These are phyloP conservation scores for Ptychochromis oligacanthus DNA, from an alignment of 2,113 vertebrate genomes.

Conservation along the genomic window DNA sequence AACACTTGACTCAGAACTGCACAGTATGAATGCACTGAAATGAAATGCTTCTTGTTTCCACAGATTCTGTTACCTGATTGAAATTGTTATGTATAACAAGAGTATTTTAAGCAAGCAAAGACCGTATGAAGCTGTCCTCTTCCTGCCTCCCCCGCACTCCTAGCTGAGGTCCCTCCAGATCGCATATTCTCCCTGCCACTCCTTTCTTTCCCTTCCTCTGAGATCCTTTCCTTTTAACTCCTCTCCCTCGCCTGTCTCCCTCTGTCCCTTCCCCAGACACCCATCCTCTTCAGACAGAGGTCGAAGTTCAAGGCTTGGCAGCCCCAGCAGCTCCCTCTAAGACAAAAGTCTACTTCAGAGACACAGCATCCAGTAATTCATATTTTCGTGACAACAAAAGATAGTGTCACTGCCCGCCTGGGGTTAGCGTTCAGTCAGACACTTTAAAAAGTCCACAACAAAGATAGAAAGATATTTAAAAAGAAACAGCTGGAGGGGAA, in stretches of 20 bases:
- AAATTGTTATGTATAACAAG: neutral
- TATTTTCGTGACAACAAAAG: slow-evolving; percentile 60
- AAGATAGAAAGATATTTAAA: slow-evolving; percentile 52
- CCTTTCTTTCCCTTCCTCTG: slow-evolving; percentile 12
- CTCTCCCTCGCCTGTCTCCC: slow-evolving; percentile 19
- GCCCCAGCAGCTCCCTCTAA: slow-evolving; percentile 41
- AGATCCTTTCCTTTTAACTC: slow-evolving; percentile 44
- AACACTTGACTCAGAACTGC: neutral
- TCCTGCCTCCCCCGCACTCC: slow-evolving; percentile 45
- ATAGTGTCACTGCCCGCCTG: slow-evolving; percentile 52
- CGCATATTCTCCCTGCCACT: slow-evolving; percentile 27
- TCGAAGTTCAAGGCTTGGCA: slow-evolving; percentile 65
- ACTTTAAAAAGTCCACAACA: slow-evolving; percentile 46
- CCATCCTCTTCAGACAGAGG: slow-evolving; percentile 60
- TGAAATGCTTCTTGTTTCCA: slow-evolving; percentile 1
- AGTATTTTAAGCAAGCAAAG: neutral
- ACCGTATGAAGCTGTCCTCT: slow-evolving; percentile 19
- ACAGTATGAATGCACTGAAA: neutral
- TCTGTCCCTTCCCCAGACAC: slow-evolving; percentile 57
- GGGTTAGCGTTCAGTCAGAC: slow-evolving; percentile 35
- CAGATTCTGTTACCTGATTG: neutral
- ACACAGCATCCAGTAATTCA: slow-evolving; percentile 42
- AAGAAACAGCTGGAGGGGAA: slow-evolving; percentile 51
- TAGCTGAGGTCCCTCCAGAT: slow-evolving; percentile 40
- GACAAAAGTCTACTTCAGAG: slow-evolving; percentile 71